Evolutionary conservation across 1,140 invertebrate genomes (phyloP), one percentile per base, ranked within the genome.

Genomic region (Ptiloglossa arizonensis): DNA sequence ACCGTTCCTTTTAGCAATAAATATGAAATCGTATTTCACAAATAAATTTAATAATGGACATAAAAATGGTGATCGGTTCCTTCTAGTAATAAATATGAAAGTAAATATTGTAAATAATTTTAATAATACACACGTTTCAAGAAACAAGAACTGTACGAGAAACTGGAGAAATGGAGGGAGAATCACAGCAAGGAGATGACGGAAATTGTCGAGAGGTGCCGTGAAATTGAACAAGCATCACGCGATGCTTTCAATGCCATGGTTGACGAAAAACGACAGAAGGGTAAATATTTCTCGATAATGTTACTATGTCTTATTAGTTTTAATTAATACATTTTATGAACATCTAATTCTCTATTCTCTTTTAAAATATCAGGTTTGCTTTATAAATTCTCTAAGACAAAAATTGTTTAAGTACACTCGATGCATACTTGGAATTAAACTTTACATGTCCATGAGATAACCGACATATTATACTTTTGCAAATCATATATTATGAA

Each of bases 131-230:
- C 27, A 13, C 5, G 6, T 54, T 13, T 1, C 9, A 27, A 59
- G 57, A 59, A 59, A 48, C 63, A 82, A n/a, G 22, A 80, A n/a
- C 19, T 82, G 4, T 66, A 80, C 11, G 57, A 60, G 6, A 79
- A 52, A 48, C 11, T 82, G 22, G 77, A 80, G 0, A 80, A 75
- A 48, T 50, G 54, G 52, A 80, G 59, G 3, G 17, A 29, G 8
- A 22, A 70, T 13, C 59, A 68, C 2, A 66, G 29, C 5, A 75
- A 29, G 5, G 46, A 75, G 13, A 50, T 67, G 52, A 29, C 24
- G n/a, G 77, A 79, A 22, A 70, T 80, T 13, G 63, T 75, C 4
- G 80, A 59, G n/a, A 80, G 56, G 5, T 80, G 64, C n/a, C 63
- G 46, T 0, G 70, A 68, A 35, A 35, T 66, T 0, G 46, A 75